phyloP scores from a whole-genome alignment of 2,888 invertebrate species.

The Malthinus flaveolus region DNA sequence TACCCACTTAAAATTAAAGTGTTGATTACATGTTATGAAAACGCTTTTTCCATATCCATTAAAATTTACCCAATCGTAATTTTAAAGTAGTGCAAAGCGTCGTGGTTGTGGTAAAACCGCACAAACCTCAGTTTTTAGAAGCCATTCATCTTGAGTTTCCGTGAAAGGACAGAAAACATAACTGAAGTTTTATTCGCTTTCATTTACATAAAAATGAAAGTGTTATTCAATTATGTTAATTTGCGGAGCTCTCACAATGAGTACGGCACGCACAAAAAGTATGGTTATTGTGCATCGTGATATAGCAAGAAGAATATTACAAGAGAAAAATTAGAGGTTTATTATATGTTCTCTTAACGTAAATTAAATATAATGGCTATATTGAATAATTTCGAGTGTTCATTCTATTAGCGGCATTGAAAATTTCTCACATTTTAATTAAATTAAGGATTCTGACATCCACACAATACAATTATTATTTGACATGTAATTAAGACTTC shows the following conservation, averaged over 20 bases:
- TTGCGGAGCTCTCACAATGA: background rate
- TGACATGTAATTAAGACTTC: no score
- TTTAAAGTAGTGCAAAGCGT: constrained; percentile 42
- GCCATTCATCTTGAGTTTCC: constrained; percentile 42
- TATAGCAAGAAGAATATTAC: no score
- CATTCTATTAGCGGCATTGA: no score
- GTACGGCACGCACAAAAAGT: no score
- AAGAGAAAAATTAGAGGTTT: no score
- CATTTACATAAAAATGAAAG: constrained; percentile 32
- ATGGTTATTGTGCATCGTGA: no score
- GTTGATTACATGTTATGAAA: background rate
- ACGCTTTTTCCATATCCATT: background rate
- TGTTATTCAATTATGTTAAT: constrained; percentile 23
- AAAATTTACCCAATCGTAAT: constrained; percentile 40
- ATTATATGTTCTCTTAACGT: no score
- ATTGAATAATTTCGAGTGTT: no score
- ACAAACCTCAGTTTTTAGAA: constrained; percentile 33
- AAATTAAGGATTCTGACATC: no score
- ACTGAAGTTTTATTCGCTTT: constrained; percentile 35
- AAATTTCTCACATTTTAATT: no score
- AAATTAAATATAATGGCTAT: no score
- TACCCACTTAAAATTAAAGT: background rate
- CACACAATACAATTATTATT: no score
- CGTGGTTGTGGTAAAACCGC: constrained; percentile 33
- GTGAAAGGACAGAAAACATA: constrained; percentile 41